Evolutionary conservation across 1,140 invertebrate genomes (phyloP), one percentile per base, ranked within the genome.

Genomic region (Probaryconus sp.): DNA sequence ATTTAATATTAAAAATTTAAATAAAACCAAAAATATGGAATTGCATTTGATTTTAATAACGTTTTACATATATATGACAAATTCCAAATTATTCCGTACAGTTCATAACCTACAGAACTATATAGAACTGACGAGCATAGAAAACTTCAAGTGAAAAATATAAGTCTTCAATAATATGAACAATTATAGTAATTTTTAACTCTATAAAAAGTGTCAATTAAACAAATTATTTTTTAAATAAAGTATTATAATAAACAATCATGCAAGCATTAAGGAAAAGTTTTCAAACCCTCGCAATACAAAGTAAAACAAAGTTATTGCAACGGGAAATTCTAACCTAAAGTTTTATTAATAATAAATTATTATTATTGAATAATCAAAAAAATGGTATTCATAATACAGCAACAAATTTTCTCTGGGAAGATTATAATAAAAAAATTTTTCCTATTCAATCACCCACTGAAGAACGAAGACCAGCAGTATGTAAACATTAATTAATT

Each of bases 401-500:
- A 11, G 1, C 31, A 5, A 5, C 43, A 2, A 42, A 64, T 5
- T 28, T 7, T 0, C 76, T 76, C 7, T 94, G 91, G 88, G 53
- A 92, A 64, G 61, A 83, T 26, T 89, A 93, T 60, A 97, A 97
- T 87, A 89, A 94, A 21, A 91, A 89, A 79, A 87, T 96, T 24
- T 96, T 91, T 88, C 94, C 95, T 28, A 94, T 94, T 26, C 94
- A 94, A 88, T 75, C 85, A 43, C 87, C 89, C 3, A 91, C 89
- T n/a, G 95, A 97, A 88, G 89, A 92, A 81, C 89, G 89, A 40
- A 89, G 95, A 83, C 94, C 94, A 51, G 95, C 95, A 11, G 96
- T 17, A 31, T n/a, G 14, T 18, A 5, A 55, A 11, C 16, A 42
- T 30, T 42, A 42, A 28, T 56, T 30, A 24, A 40, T 51, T 56